Evolutionary conservation across 2,888 invertebrate genomes (phyloP).

Genomic region (Micoletzkya japonica): DNA sequence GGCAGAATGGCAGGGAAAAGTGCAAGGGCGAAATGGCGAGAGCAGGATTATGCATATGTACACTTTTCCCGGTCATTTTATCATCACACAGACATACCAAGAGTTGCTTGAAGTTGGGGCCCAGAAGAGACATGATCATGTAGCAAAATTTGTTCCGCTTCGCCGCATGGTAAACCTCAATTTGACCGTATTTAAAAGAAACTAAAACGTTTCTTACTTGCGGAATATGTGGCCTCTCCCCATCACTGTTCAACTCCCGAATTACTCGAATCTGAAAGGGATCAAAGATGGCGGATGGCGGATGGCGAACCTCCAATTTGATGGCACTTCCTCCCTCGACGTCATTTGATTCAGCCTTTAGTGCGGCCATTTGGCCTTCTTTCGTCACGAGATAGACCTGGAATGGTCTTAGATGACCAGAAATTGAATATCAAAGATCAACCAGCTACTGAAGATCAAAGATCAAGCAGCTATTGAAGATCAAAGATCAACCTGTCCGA

Average conservation of each 20-base stretch:
- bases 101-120: conserved; percentile 46
- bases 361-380: too few species aligned
- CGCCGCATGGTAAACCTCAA: conserved; percentile 41
- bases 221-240: conserved; percentile 49
- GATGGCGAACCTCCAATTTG: conserved; percentile 45
- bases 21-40: too few species aligned
- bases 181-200: not conserved
- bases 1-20: too few species aligned
- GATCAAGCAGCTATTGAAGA: not conserved
- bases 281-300: not conserved
- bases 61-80: too few species aligned
- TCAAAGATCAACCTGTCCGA: conserved; percentile 44
- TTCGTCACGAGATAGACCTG: conserved; percentile 32
- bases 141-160: conserved; percentile 49
- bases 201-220: conserved; percentile 3
- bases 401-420: conserved; percentile 16
- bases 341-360: conserved; percentile 57
- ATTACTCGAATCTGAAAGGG: conserved; percentile 39
- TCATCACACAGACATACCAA: conserved; percentile 10
- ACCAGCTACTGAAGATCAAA: not conserved
- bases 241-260: conserved; percentile 38
- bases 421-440: not conserved
- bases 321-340: conserved; percentile 55
- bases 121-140: conserved; percentile 54
- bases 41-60: too few species aligned